phyloP scores from a whole-genome alignment of 2,113 vertebrate genomes.

The Rafetus swinhoei region DNA sequence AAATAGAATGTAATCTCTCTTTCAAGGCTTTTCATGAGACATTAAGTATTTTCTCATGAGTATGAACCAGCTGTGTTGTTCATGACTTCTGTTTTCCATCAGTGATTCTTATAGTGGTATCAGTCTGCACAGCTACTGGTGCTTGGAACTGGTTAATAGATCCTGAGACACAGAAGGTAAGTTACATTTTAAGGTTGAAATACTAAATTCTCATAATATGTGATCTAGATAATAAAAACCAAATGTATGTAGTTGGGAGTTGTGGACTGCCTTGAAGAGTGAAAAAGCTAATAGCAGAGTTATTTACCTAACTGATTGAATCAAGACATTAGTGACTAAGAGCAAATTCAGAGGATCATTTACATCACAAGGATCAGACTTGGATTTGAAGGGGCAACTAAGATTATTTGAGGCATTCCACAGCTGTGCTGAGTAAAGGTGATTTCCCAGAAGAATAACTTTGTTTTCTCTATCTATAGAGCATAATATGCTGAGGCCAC shows the following conservation, averaged over 20 bases:
- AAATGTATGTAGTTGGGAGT: not conserved
- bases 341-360: not conserved
- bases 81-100: slow-evolving; percentile 62
- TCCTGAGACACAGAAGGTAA: slow-evolving; percentile 97
- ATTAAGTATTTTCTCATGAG: not conserved
- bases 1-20: not conserved
- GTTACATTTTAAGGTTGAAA: not conserved
- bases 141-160: slow-evolving; percentile 99
- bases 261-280: not conserved
- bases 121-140: slow-evolving; percentile 97
- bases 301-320: not conserved
- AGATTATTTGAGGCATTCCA: not conserved
- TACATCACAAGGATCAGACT: not conserved
- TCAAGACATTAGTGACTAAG: too few species aligned
- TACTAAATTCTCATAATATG: not conserved
- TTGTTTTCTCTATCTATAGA: not conserved
- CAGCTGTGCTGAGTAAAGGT: not conserved
- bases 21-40: slow-evolving; percentile 1
- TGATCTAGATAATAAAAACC: not conserved
- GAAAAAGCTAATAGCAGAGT: not conserved
- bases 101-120: slow-evolving; percentile 99
- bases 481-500: not conserved
- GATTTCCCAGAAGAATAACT: not conserved
- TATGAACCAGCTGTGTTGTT: not conserved
- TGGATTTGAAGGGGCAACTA: not conserved